Conservation (phyloP, 2,888 invertebrate genomes). For the Melikaiella ostensackeni region DNA sequence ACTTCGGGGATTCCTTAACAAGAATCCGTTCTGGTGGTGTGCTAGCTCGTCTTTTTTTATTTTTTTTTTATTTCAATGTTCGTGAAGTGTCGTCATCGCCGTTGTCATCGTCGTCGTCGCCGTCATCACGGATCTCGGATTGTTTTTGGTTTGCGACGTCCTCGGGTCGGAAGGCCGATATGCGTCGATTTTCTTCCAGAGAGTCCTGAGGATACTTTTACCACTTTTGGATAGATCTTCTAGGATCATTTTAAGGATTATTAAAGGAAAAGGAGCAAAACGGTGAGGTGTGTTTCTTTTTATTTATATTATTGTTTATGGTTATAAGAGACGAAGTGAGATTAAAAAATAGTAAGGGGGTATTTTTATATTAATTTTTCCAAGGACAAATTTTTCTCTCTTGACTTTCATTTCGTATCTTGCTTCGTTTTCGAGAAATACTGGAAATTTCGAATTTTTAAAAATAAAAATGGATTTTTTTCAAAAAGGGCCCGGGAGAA, state of each 20-base stretch:
- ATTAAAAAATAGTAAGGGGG: too few relatives aligned
- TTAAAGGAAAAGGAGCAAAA: neutral
- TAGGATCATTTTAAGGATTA: constrained; percentile 2
- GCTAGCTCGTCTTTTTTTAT: constrained; percentile 29
- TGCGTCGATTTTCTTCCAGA: constrained; percentile 69
- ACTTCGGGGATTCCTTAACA: constrained; percentile 40
- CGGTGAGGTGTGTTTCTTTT: constrained; percentile 15
- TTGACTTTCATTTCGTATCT: too few relatives aligned
- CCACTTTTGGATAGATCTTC: constrained; percentile 38
- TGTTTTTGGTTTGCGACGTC: constrained; percentile 41
- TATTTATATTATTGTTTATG: neutral
- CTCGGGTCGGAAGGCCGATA: constrained; percentile 57
- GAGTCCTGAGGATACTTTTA: constrained; percentile 62
- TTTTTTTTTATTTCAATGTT: constrained; percentile 52
- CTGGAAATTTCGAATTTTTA: too few relatives aligned
- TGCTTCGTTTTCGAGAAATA: too few relatives aligned
- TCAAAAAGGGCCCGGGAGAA: too few relatives aligned
- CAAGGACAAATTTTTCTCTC: too few relatives aligned
- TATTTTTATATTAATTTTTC: too few relatives aligned
- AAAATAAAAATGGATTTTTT: too few relatives aligned
- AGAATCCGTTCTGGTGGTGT: constrained; percentile 41
- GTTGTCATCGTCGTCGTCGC: constrained; percentile 58
- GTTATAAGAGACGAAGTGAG: too few relatives aligned
- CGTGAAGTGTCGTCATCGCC: constrained; percentile 68
- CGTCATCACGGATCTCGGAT: constrained; percentile 63